Evolutionary conservation across 2,888 invertebrate genomes (phyloP), one percentile per base, ranked within the genome.

Genomic region (Brachyopa scutellaris): DNA sequence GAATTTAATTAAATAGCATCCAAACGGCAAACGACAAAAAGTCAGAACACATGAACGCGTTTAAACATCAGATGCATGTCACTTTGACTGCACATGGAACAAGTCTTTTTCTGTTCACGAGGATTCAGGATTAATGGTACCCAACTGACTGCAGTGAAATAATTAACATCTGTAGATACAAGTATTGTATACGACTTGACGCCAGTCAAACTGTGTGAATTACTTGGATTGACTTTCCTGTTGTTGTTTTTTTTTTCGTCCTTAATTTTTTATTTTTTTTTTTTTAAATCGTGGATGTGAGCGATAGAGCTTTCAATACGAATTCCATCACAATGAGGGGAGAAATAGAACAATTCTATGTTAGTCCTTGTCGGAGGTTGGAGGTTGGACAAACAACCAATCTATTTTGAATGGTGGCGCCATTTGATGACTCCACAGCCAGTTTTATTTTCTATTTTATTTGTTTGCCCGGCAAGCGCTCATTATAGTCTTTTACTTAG

Each of bases 91-190:
- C 31, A 15, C 4, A 9, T 33, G 19, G 31, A 21, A 47, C 13
- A 45, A 45, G 15, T 47, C 42, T 45, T 45, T 13, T 57, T 6
- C 38, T 26, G 21, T n/a, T 55, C 13, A n/a, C 40, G 2, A 40
- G 8, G 26, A 21, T 23, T 57, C n/a, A n/a, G n/a, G n/a, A n/a
- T n/a, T n/a, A 57, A 57, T 38, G 15, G 23, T 21, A 15, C 15
- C 26, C 23, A 13, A 26, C 23, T n/a, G 29, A 13, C 23, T 33
- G 36, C 29, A 19, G 21, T n/a, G 7, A 49, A 49, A 61, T 62
- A 72, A 72, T 62, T 72, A 62, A 53, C 62, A 45, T 62, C 61
- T 53, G 72, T 45, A 21, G 31, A 42, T 55, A 42, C n/a, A n/a
- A n/a, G n/a, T n/a, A n/a, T 29, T 31, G 19, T 26, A 40, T 31